Evolutionary conservation across 2,888 invertebrate species (phyloP), one percentile per base, ranked within the genome.

Genomic region (Zele albiditarsus): DNA sequence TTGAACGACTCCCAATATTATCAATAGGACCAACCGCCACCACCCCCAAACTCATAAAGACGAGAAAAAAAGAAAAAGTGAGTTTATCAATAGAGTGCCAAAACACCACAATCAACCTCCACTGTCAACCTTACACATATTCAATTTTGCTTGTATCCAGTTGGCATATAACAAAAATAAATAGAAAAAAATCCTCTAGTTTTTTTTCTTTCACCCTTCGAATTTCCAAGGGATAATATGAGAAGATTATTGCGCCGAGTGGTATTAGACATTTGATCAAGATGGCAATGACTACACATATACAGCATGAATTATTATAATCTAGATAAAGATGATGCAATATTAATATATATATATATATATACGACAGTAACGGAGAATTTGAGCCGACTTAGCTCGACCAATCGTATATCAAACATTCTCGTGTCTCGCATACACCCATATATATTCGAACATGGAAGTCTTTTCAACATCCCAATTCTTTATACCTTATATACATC

Each of bases 31-130:
- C 57, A 33, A 66, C 73, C 33, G 33, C 38, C 33, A 53, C 38
- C 42, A 25, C 27, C 53, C 25, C 53, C 71, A 25, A 25, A 58
- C 42, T 27, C 28, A 63, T 71, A 46, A 46, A 70, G 80, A 79
- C 80, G 76, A 81, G 78, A 78, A 78, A 79, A 78, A 80, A 78
- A 78, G 79, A 78, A 80, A 46, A 14, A 46, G 4, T n/a, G 80
- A 77, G 82, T 82, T 84, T 82, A 82, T 85, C 85, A 83, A 85
- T 84, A 82, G 84, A 71, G 78, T 75, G 78, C 68, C 81, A 81
- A 78, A 79, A 80, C 79, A 80, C 79, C 78, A 80, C 77, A 78
- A 79, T 79, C 80, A 75, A 70, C 76, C 77, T 77, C 12, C 58
- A 53, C 6, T 53, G 53, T 28, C 69, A 23, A 25, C 62, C 25